phyloP scores from a whole-genome alignment of 2,113 vertebrate genomes.

The Thamnophis sirtalis region DNA sequence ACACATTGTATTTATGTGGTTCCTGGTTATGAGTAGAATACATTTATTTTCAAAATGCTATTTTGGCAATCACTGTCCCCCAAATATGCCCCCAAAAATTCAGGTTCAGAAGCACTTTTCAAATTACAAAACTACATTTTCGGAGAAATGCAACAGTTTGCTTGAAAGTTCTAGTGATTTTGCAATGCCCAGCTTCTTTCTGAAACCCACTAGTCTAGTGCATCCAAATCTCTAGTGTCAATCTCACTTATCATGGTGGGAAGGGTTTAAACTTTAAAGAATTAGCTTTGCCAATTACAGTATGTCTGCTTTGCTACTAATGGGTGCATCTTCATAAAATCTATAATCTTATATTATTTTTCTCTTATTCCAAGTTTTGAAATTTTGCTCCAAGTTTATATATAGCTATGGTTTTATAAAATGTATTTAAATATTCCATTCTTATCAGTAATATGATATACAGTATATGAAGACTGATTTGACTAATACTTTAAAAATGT shows the following conservation, averaged over 20 bases:
- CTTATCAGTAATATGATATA: neutral
- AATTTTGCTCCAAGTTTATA: neutral
- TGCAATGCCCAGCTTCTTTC: neutral
- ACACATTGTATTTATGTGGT: too few relatives aligned
- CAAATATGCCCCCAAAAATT: too few relatives aligned
- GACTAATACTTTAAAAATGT: neutral
- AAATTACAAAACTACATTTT: neutral
- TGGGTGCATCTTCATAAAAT: neutral
- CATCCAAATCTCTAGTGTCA: neutral
- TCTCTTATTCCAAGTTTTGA: neutral
- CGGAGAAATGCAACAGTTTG: neutral
- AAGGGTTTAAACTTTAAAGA: neutral
- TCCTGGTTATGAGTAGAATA: too few relatives aligned
- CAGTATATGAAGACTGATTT: neutral
- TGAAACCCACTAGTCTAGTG: neutral
- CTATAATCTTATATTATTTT: neutral
- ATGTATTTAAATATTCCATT: neutral
- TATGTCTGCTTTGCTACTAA: neutral
- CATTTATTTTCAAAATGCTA: neutral
- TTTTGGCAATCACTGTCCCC: neutral
- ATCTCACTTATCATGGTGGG: neutral
- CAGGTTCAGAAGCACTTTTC: neutral
- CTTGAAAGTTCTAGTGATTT: neutral
- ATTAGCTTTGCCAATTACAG: neutral
- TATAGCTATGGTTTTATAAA: neutral